Base-by-base conservation (phyloP, 1,140 invertebrate genomes). In the Saxidomus purpurata region DNA sequence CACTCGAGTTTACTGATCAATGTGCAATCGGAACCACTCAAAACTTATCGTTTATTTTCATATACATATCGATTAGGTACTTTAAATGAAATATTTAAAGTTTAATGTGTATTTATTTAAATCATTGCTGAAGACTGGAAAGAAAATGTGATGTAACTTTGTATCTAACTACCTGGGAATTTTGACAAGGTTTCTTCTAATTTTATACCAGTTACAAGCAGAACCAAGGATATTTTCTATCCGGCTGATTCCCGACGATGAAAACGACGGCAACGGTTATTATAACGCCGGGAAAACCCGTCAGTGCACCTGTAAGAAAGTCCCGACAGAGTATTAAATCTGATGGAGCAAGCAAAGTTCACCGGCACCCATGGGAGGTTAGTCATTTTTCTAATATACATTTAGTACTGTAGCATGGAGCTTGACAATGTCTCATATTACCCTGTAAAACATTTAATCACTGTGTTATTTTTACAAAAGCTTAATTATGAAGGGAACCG, bases 311-410 rank as follows among this genome's bases (percentile, higher is more conserved):
- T 0, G 38, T 28, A 15, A 25, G 59, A 38, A 69, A 67, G 28
- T 83, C 81, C 17, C 59, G 63, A 43, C 81, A 67, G 6, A 19
- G 55, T 34, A n/a, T 63, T 34, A 69, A 31, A 69, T 43, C 81
- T 19, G 31, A 8, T 22, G 28, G 43, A 13, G n/a, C 28, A n/a
- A 80, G 38, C 25, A 83, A 69, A 67, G 38, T 22, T 47, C 61
- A 67, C 28, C 34, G 81, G 13, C 81, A 83, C 59, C 81, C 81
- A 34, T 83, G 81, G 81, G 81, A 83, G 81, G 81, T 83, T 38
- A 69, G 81, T 61, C 11, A 36, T n/a, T 40, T 80, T 22, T 38
- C 13, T 71, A 71, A 3, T 38, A 4, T 43, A 43, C 43, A 43
- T 43, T 4, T 43, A 43, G 19, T 19, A 11, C 9, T 52, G 47